Conservation (phyloP, 1,140 invertebrate genomes). For the Paraescarpia echinospica region DNA sequence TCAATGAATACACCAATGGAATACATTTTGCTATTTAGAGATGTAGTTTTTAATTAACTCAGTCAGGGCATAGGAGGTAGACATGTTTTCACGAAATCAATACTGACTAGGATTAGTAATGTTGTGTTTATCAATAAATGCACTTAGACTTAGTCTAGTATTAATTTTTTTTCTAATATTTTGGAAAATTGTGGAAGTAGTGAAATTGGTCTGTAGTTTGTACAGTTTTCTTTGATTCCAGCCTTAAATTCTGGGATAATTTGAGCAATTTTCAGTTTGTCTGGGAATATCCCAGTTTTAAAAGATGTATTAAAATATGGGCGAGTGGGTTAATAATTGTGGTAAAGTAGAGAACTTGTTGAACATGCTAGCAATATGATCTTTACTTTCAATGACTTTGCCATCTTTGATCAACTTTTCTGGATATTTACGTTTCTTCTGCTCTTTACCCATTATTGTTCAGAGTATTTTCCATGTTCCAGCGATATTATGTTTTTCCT, state of each 20-base stretch:
- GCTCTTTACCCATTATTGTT: constrained; percentile 12
- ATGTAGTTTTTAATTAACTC: background rate
- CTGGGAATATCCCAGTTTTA: constrained; percentile 11
- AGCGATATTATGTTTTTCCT: constrained; percentile 1
- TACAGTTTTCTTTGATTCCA: background rate
- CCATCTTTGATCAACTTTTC: background rate
- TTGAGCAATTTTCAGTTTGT: constrained; percentile 10
- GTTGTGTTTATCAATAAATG: too few relatives aligned
- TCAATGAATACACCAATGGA: constrained; percentile 15
- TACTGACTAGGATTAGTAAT: too few relatives aligned
- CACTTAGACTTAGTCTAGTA: background rate
- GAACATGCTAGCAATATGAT: too few relatives aligned
- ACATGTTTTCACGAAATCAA: too few relatives aligned
- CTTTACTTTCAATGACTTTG: background rate
- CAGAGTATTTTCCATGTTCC: constrained; percentile 8
- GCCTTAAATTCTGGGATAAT: background rate
- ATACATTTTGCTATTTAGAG: too few relatives aligned
- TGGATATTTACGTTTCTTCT: constrained; percentile 7
- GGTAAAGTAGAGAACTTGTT: too few relatives aligned
- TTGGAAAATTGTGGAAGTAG: constrained; percentile 2
- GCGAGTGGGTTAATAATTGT: background rate
- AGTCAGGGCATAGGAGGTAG: background rate
- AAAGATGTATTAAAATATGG: constrained; percentile 13
- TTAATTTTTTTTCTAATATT: background rate
- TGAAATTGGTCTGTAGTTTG: constrained; percentile 17